These are phyloP conservation scores for Drosophila ficusphila DNA, from an alignment of 1,140 invertebrate genomes.

Conservation along the genomic window DNA sequence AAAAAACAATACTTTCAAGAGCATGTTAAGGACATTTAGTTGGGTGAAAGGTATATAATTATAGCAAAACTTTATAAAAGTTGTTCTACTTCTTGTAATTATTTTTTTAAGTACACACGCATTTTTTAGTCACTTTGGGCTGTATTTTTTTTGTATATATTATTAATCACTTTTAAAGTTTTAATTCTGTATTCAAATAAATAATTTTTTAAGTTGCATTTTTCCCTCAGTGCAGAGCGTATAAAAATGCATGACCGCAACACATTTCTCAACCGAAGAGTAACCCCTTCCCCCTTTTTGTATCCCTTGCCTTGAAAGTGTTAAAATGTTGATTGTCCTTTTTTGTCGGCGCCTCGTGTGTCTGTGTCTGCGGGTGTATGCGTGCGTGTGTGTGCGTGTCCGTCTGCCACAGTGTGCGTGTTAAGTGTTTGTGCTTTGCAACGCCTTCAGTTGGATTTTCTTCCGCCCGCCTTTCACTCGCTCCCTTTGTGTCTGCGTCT, in stretches of 20 bases:
- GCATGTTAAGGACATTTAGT: too few species aligned
- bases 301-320: slow-evolving; percentile 64
- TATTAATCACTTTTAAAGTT: too few species aligned
- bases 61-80: too few species aligned
- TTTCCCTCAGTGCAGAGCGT: slow-evolving; percentile 15
- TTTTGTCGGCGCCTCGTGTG: slow-evolving; percentile 53
- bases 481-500: slow-evolving; percentile 43
- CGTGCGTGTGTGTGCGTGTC: slow-evolving; percentile 17
- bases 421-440: slow-evolving; percentile 70
- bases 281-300: slow-evolving; percentile 4
- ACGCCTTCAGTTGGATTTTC: slow-evolving; percentile 39
- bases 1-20: not conserved
- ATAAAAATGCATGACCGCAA: slow-evolving; percentile 80
- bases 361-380: slow-evolving; percentile 17
- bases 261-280: slow-evolving; percentile 62
- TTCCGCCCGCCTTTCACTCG: not conserved
- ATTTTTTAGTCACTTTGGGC: too few species aligned
- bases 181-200: too few species aligned
- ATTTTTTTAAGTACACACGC: too few species aligned
- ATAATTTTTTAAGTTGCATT: too few species aligned
- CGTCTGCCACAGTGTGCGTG: slow-evolving; percentile 19
- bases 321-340: slow-evolving; percentile 83
- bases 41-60: too few species aligned
- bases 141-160: too few species aligned
- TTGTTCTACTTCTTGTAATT: too few species aligned